Percentiles rank a stretch among this genome's conserved stretches.
phyloP scores from a whole-genome alignment of 2,888 invertebrate genomes.

The Nysson spinosus region DNA sequence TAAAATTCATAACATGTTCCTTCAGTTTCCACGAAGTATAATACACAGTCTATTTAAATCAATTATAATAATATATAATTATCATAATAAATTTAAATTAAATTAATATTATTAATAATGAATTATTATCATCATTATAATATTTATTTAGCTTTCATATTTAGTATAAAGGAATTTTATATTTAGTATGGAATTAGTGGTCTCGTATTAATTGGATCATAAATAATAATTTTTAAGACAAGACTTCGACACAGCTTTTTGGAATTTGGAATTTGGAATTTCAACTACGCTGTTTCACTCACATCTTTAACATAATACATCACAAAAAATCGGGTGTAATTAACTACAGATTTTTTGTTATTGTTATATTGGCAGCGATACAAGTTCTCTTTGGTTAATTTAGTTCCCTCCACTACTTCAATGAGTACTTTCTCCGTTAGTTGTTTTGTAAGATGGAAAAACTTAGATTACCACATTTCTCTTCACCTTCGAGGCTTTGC shows the following conservation, averaged over 20 bases:
- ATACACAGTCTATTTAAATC: too few species aligned
- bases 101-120: neutral
- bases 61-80: neutral
- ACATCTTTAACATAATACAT: too few species aligned
- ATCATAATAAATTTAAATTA: neutral
- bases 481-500: conserved; percentile 31
- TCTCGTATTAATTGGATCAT: too few species aligned
- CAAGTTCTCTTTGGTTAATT: conserved; percentile 5
- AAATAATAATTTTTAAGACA: too few species aligned
- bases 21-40: too few species aligned
- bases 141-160: neutral
- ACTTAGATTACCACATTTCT: conserved; percentile 69
- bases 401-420: conserved; percentile 5
- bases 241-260: too few species aligned
- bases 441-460: conserved; percentile 60
- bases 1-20: too few species aligned
- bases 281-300: too few species aligned
- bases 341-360: too few species aligned
- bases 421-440: conserved; percentile 22
- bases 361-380: too few species aligned
- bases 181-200: neutral
- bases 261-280: neutral
- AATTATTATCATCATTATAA: neutral
- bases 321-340: too few species aligned
- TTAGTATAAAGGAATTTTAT: neutral